Evolutionary conservation across 2,888 invertebrate species (phyloP), one percentile per base, ranked within the genome.

Genomic region (Gasteruption jaculator): DNA sequence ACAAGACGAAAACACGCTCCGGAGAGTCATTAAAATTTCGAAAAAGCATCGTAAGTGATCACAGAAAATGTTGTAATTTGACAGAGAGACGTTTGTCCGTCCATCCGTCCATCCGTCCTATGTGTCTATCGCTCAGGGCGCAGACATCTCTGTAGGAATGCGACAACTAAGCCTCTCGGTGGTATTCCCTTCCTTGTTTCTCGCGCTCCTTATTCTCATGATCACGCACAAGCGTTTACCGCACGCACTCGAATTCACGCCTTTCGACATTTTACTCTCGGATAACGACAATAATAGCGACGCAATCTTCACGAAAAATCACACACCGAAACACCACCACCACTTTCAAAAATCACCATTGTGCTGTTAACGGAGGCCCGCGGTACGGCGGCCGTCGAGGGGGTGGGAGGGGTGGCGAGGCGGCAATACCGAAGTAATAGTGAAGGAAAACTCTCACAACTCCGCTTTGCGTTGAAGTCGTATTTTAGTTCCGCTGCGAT

Each of bases 201-300:
- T 33, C 18, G 37, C 48, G 43, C 35, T 46, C 30, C 37, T 49
- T 49, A 50, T 43, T 45, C 48, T 45, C 48, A 43, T 48, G 35
- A 48, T 40, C 54, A 53, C 50, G 49, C 38, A 48, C 51, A 51
- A 46, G 45, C 43, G 44, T 29, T 47, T 45, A 44, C 45, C 55
- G 46, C 54, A 49, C 45, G 45, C 52, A 42, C 48, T 47, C 48
- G 48, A 48, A 43, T 51, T 48, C 46, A 31, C 43, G 41, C 49
- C 46, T 42, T 55, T 45, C 35, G 47, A 41, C 60, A 60, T 60
- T 56, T 60, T 60, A 54, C 48, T 48, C 54, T 46, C 48, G 42
- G 52, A 52, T 55, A 48, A 41, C 31, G 37, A 38, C 34, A 50
- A 14, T 14, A 6, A n/a, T 3, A 26, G n/a, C 26, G 24, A 22